These are phyloP conservation scores for Coelopa pilipes DNA, from an alignment of 2,888 invertebrate species.

Conservation along the genomic window DNA sequence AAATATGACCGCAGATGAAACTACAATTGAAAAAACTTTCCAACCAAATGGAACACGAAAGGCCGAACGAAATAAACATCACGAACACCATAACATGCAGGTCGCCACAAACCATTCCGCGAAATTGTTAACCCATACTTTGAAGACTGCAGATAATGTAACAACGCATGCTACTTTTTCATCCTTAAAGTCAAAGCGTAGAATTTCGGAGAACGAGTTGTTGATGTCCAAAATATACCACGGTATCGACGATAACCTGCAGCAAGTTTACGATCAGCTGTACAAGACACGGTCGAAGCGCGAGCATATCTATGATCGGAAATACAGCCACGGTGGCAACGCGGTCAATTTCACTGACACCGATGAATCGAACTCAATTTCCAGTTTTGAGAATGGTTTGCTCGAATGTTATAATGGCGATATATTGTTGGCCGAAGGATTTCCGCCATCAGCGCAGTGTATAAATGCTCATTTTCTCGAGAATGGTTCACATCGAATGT, in stretches of 20 bases:
- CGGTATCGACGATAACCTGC: slow-evolving; percentile 38
- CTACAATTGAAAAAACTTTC: background rate
- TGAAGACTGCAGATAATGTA: slow-evolving; percentile 18
- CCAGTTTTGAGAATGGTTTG: slow-evolving; percentile 84
- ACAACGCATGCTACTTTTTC: too few species aligned
- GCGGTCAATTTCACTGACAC: slow-evolving; percentile 70
- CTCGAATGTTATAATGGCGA: slow-evolving; percentile 81
- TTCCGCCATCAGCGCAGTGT: slow-evolving; percentile 77
- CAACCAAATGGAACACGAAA: too few species aligned
- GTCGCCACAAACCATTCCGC: background rate
- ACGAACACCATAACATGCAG: too few species aligned
- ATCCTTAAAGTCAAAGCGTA: too few species aligned
- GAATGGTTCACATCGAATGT: slow-evolving; percentile 73
- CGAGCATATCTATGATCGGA: slow-evolving; percentile 74
- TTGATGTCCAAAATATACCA: slow-evolving; percentile 11
- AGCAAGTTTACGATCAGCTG: slow-evolving; percentile 60
- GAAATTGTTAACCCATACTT: slow-evolving; percentile 25
- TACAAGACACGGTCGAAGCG: slow-evolving; percentile 59
- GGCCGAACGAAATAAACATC: too few species aligned
- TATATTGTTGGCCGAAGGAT: slow-evolving; percentile 78
- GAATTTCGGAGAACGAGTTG: slow-evolving; percentile 5
- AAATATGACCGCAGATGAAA: background rate
- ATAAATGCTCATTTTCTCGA: slow-evolving; percentile 77
- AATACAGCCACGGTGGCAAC: slow-evolving; percentile 83
- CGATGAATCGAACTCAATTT: slow-evolving; percentile 76